Evolutionary conservation across 1,140 invertebrate genomes (phyloP).

Genomic region (Galleria mellonella): DNA sequence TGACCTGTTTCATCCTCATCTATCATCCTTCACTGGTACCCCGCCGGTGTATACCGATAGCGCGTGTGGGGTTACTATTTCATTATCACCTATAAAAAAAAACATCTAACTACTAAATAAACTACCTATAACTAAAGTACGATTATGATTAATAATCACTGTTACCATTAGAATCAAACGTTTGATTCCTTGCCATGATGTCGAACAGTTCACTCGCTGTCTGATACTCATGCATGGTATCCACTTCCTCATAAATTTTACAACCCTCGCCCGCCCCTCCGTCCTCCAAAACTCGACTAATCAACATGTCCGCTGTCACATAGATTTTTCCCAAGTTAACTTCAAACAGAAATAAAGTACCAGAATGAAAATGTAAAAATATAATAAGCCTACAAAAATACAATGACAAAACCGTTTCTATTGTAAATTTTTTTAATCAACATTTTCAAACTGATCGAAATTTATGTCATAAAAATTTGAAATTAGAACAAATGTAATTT

Average conservation of each 20-base stretch:
- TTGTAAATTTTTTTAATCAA: slow-evolving; percentile 44
- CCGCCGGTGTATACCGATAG: too few relatives aligned
- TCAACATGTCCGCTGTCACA: slow-evolving; percentile 38
- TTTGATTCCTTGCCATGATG: slow-evolving; percentile 31
- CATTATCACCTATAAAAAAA: too few relatives aligned
- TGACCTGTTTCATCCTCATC: too few relatives aligned
- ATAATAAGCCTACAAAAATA: slow-evolving; percentile 37
- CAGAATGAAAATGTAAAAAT: slow-evolving; percentile 11
- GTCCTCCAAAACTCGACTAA: slow-evolving; percentile 26
- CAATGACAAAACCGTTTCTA: slow-evolving; percentile 32
- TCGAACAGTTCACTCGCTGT: slow-evolving; percentile 43
- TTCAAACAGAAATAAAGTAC: slow-evolving; percentile 13
- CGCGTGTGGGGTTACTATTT: too few relatives aligned
- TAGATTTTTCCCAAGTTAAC: slow-evolving; percentile 24
- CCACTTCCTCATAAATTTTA: not conserved
- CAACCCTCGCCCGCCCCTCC: slow-evolving; percentile 11
- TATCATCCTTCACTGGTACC: too few relatives aligned
- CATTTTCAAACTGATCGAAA: slow-evolving; percentile 30
- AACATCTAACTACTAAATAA: too few relatives aligned
- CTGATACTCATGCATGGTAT: slow-evolving; percentile 25
- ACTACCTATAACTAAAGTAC: too few relatives aligned
- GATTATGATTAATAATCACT: too few relatives aligned
- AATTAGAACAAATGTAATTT: slow-evolving; percentile 2
- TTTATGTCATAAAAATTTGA: slow-evolving; percentile 19
- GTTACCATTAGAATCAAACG: slow-evolving; percentile 22